A percentile compares a stretch with the other conserved stretches of the same genome.
Evolutionary conservation across 1,140 invertebrate genomes (phyloP).

Genomic region (Oryctes rhinoceros): DNA sequence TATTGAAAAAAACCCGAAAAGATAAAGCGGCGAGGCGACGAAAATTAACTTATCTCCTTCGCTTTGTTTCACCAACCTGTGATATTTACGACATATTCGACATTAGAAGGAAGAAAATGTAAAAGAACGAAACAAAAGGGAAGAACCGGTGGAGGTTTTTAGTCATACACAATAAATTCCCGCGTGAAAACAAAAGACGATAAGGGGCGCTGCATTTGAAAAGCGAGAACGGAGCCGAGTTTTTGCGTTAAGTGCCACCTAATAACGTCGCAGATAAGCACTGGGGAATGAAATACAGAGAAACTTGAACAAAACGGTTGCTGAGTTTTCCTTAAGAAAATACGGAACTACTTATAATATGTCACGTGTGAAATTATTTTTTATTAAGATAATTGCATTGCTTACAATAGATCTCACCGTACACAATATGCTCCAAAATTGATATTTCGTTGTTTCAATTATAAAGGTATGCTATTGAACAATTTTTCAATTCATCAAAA

Average conservation of each 20-base stretch:
- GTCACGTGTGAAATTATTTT: too few species aligned
- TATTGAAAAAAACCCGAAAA: not conserved
- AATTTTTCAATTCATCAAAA: too few species aligned
- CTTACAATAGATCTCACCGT: too few species aligned
- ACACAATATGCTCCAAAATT: too few species aligned
- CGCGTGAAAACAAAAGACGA: conserved; percentile 26
- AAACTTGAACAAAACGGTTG: too few species aligned
- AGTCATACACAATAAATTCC: conserved; percentile 20
- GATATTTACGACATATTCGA: conserved; percentile 34
- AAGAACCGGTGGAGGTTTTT: not conserved
- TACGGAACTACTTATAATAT: too few species aligned
- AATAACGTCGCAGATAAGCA: conserved; percentile 20
- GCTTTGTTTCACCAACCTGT: conserved; percentile 4
- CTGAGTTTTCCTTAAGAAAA: too few species aligned
- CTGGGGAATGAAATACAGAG: not conserved
- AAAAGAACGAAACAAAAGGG: not conserved
- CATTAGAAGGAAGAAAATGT: not conserved
- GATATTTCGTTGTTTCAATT: too few species aligned
- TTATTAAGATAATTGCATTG: too few species aligned
- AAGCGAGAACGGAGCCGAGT: not conserved
- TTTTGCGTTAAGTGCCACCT: conserved; percentile 14
- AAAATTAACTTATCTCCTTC: conserved; percentile 24
- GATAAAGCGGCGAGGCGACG: conserved; percentile 5
- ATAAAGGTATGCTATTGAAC: too few species aligned
- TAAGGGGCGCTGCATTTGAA: conserved; percentile 3